Evolutionary conservation across 1,140 invertebrate genomes (phyloP), one percentile per base, ranked within the genome.

Genomic region (Drosophila nigrodunni): DNA sequence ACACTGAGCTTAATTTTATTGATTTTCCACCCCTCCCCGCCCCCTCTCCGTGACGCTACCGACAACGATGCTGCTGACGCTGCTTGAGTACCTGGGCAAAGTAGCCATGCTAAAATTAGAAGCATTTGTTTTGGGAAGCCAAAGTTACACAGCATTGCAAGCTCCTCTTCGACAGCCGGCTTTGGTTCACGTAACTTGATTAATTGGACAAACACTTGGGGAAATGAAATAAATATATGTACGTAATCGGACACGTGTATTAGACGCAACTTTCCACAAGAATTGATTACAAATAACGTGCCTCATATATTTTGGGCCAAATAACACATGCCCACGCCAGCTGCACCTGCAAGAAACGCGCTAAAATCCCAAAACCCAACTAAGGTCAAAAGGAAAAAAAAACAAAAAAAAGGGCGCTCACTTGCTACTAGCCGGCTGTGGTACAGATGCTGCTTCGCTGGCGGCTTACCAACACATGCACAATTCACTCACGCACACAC

Each of bases 1-100:
- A 43, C 82, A 82, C 83, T 78, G 74, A 74, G 77, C 83, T 85
- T 85, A 81, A 71, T 73, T 70, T 70, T 89, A 88, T 88, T 78
- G 83, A 88, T 88, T 88, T 88, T 89, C 54, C 74, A 72, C 73
- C 75, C 57, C 35, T 30, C 25, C 25, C 3, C 25, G 6, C 25
- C 25, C 25, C 25, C 25, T 30, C 68, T 41, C 44, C 9, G 41
- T 30, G 5, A 39, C n/a, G 43, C 34, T 41, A 55, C 57, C 57
- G 43, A 41, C 37, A 57, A 18, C 34, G 39, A 44, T 72, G 54
- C 41, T 46, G 52, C 21, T 49, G 34, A 7, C 11, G 37, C 49
- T 62, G 49, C 35, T 55, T 49, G 58, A 39, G 66, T 77, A 77
- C 74, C 80, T 77, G 77, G 50, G 54, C 15, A 57, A 41, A 49